phyloP scores from a whole-genome alignment of 2,797 vertebrate species.

The Spea hammondii region DNA sequence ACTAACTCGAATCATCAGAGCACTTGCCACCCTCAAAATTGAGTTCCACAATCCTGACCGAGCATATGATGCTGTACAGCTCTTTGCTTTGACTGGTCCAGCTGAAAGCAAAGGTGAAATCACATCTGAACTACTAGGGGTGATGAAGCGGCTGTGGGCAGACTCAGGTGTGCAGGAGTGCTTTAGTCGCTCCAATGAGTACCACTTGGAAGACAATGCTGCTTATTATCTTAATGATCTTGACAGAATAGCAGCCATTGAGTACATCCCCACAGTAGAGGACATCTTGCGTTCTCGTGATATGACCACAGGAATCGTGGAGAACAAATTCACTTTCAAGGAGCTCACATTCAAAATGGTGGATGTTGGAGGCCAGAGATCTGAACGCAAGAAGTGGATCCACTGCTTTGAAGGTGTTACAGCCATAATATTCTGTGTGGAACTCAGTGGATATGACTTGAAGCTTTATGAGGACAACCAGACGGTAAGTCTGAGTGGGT shows the following conservation, averaged over 20 bases:
- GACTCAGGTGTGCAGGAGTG: slow-evolving; percentile 95
- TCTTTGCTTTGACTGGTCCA: slow-evolving; percentile 95
- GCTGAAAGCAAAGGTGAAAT: slow-evolving; percentile 98
- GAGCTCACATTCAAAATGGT: slow-evolving; percentile 99
- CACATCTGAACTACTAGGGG: slow-evolving; percentile 87
- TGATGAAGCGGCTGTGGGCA: slow-evolving; percentile 95
- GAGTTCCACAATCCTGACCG: slow-evolving; percentile 96
- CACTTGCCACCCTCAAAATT: slow-evolving; percentile 91
- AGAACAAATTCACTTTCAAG: slow-evolving; percentile 99
- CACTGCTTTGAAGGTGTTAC: slow-evolving; percentile 99
- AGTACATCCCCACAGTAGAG: slow-evolving; percentile 96
- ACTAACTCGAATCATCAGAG: slow-evolving; percentile 95
- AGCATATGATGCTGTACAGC: slow-evolving; percentile 95
- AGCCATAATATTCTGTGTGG: slow-evolving; percentile 99
- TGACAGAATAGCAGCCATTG: slow-evolving; percentile 88
- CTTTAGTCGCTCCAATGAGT: slow-evolving; percentile 95
- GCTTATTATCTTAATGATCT: slow-evolving; percentile 98
- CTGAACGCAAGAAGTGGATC: slow-evolving; percentile 99
- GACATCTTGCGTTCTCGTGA: slow-evolving; percentile 97
- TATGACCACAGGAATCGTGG: slow-evolving; percentile 99
- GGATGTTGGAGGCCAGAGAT: slow-evolving; percentile 95
- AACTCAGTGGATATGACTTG: slow-evolving; percentile 97
- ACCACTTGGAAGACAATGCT: slow-evolving; percentile 98
- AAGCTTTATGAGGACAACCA: slow-evolving; percentile 99
- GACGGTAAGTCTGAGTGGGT: slow-evolving; percentile 80